Evolutionary conservation across 2,797 vertebrate species (phyloP), one percentile per base, ranked within the genome.

Genomic region (Sebastes minor): DNA sequence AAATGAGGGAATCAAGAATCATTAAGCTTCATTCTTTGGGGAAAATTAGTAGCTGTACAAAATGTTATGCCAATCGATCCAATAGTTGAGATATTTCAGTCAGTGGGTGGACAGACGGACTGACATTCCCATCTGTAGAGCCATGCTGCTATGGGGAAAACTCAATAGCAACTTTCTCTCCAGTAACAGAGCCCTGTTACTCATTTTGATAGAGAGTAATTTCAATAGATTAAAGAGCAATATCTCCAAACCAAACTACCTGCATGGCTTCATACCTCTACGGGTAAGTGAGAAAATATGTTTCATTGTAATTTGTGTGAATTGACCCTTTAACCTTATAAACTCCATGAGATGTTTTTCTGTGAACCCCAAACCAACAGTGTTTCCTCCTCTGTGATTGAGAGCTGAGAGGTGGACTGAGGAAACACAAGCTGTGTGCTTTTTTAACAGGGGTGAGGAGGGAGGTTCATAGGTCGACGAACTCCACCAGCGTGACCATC

Each of bases 241-340:
- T 35, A 67, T 42, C 8, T 63, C 57, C 33, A 65, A 74, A 30
- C 20, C 49, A 76, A 85, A 74, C 32, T 71, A 56, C 32, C 6
- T 71, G 42, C 35, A 62, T 30, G 25, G 33, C 60, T 77, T 78
- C 9, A 25, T n/a, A 38, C 18, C 35, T 38, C 30, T 25, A 1
- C 6, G 22, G 27, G 46, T 28, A 53, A 73, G 57, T 3, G 38
- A 76, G 71, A 75, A 86, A 74, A 79, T 71, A 59, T 84, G 65
- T 69, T 76, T 76, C 67, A 74, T 70, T 75, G 76, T 71, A 73
- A 70, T 82, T 27, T 18, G 53, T 84, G 76, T 82, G 83, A 88
- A 72, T 14, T 85, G 85, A 89, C 73, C 84, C 35, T 80, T 85
- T 89, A 76, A 91, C 82, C 86, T 87, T 83, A 46, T 76, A 76